phyloP scores from a whole-genome alignment of 2,113 vertebrate species.

The Mesitornis unicolor region DNA sequence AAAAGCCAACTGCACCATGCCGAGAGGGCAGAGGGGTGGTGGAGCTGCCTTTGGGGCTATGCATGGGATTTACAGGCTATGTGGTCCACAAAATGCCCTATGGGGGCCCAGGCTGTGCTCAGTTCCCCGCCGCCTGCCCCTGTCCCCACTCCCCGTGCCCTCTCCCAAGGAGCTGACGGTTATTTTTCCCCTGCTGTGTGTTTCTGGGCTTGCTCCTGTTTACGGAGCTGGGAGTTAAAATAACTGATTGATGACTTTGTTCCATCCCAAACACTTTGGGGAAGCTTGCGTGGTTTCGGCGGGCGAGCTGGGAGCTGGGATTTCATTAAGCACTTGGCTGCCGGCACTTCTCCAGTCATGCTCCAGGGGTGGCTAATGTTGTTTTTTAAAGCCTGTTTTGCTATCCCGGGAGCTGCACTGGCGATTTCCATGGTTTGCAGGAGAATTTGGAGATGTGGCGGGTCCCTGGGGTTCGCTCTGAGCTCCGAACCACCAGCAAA shows the following conservation, averaged over 20 bases:
- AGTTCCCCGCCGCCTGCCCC: background rate
- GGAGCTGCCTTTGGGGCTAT: background rate
- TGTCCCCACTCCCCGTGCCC: background rate
- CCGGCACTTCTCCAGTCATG: background rate
- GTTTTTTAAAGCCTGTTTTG: conserved; percentile 50
- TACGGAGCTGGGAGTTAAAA: conserved; percentile 57
- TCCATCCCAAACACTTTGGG: conserved; percentile 58
- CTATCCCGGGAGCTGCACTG: background rate
- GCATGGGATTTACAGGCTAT: background rate
- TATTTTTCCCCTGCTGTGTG: conserved; percentile 48
- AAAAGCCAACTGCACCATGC: rapidly evolving
- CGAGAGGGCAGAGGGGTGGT: background rate
- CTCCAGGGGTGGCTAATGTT: conserved; percentile 53
- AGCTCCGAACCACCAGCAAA: background rate
- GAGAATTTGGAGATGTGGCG: background rate
- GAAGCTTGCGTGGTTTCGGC: conserved; percentile 34
- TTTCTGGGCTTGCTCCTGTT: conserved; percentile 54
- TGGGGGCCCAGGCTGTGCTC: rapidly evolving
- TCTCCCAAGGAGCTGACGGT: background rate
- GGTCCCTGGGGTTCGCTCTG: background rate
- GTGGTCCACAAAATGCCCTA: background rate
- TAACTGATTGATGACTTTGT: conserved; percentile 66
- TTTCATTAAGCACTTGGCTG: conserved; percentile 48
- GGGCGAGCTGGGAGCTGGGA: conserved; percentile 35
- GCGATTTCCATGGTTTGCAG: conserved; percentile 2